phyloP scores from a whole-genome alignment of 1,140 invertebrate genomes.

The Mylabris phalerata region DNA sequence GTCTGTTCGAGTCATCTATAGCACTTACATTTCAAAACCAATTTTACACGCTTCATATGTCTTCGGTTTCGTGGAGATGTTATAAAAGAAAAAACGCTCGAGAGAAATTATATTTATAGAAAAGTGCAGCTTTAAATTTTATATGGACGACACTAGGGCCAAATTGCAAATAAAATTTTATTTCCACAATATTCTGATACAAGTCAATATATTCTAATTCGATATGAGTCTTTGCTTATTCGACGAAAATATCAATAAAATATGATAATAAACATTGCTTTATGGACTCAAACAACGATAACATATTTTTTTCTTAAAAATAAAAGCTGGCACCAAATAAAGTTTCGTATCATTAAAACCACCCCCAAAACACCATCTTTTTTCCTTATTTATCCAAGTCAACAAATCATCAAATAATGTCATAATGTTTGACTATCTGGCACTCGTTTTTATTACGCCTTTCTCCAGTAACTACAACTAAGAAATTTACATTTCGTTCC shows the following conservation, averaged over 20 bases:
- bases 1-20: constrained; percentile 27
- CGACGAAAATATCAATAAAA: constrained; percentile 32
- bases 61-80: constrained; percentile 4
- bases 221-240: constrained; percentile 29
- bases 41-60: constrained; percentile 33
- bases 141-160: constrained; percentile 13
- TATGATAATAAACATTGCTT: constrained; percentile 28
- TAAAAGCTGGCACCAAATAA: too few relatives aligned
- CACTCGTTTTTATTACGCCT: too few relatives aligned
- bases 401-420: too few relatives aligned
- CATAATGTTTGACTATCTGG: too few relatives aligned
- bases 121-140: constrained; percentile 20
- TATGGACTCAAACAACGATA: constrained; percentile 25
- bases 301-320: constrained; percentile 22
- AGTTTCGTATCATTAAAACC: too few relatives aligned
- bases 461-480: too few relatives aligned
- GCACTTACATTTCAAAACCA: constrained; percentile 29
- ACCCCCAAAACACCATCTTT: too few relatives aligned
- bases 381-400: too few relatives aligned
- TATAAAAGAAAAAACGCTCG: too few relatives aligned
- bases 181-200: constrained; percentile 13
- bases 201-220: constrained; percentile 23
- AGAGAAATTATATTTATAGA: constrained; percentile 4
- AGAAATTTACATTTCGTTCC: too few relatives aligned
- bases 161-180: constrained; percentile 30